Base-by-base conservation (phyloP, 2,797 vertebrate species). In the Falco rusticolus region DNA sequence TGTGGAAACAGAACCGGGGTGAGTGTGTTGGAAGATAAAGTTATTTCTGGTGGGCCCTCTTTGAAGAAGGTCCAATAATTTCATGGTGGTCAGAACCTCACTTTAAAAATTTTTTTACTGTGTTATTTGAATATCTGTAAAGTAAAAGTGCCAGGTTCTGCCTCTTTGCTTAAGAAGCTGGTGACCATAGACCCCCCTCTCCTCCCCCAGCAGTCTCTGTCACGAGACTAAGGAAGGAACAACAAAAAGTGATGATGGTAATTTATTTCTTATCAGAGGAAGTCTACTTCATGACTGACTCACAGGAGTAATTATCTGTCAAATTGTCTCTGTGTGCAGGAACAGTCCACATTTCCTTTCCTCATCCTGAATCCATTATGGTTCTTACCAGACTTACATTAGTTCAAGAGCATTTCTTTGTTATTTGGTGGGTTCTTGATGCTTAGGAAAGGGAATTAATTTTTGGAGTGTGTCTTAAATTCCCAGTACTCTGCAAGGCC, bases 201-300 rank as follows among this genome's bases (percentile, higher is more conserved):
- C 31, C 28, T 78, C 51, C 47, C 15, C 13, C 47, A 82, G 22
- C 33, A 80, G 16, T 24, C 69, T 91, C 45, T 68, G 20, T 81
- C 65, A 63, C 57, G 66, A 90, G 56, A 45, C 37, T 69, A 28
- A 61, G 87, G 57, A 94, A 87, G 72, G 43, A 88, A 65, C 68
- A 89, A 57, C 56, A 43, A 54, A 74, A 80, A 54, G 5, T 16
- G 39, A 50, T 54, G 37, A 90, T 79, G 57, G 50, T 53, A 84
- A 87, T 87, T 92, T 83, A 33, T 68, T 94, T 93, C 87, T 94
- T 89, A 87, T 77, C 84, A 89, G 84, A 94, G 56, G 71, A 96
- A 93, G 64, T 85, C 79, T 93, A 80, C 79, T 89, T 94, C 69
- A 77, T 81, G 64, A 83, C 69, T 94, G 86, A 94, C 78, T 97